These are phyloP conservation scores for Mustela nigripes DNA, from an alignment of 2,113 vertebrate genomes.

Conservation along the genomic window DNA sequence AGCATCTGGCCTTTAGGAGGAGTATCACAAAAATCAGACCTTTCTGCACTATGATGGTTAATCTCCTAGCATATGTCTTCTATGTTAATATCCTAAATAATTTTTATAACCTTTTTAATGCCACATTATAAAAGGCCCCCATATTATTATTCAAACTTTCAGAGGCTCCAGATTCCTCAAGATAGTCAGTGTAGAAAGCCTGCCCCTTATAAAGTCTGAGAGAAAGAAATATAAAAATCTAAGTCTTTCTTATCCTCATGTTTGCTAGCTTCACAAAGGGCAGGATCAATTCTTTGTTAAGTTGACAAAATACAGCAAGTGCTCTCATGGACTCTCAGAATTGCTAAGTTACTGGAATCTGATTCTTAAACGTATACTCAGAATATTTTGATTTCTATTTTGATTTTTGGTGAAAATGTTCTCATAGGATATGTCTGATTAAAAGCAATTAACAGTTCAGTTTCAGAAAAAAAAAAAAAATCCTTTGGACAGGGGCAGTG, in stretches of 20 bases:
- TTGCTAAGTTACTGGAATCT: neutral
- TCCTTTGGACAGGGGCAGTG: neutral
- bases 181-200: neutral
- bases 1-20: neutral
- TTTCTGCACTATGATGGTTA: neutral
- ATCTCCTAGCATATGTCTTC: neutral
- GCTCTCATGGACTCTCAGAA: neutral
- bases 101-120: neutral
- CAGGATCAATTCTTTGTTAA: neutral
- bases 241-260: neutral
- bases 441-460: neutral
- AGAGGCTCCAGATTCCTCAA: neutral
- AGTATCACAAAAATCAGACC: neutral
- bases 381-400: conserved; percentile 54
- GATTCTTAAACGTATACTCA: conserved; percentile 18
- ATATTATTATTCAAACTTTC: neutral
- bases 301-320: neutral
- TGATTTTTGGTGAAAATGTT: conserved; percentile 41
- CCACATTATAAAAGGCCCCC: neutral
- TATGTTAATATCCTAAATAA: neutral
- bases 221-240: neutral
- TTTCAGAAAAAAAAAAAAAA: neutral
- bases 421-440: neutral
- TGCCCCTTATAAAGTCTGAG: neutral
- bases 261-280: neutral